Evolutionary conservation across 2,113 vertebrate genomes (phyloP).

Genomic region (Sitta europaea): DNA sequence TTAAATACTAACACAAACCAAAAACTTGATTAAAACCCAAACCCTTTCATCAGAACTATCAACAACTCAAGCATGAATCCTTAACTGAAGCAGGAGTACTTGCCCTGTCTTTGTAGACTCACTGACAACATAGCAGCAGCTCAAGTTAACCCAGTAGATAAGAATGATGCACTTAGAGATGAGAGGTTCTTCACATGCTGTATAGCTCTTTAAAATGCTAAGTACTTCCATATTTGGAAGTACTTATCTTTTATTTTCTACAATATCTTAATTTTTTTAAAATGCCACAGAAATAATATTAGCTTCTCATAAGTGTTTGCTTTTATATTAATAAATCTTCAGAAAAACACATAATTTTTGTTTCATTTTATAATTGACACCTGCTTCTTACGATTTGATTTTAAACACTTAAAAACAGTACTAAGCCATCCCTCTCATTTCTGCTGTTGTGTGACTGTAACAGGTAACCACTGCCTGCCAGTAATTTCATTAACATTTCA

Average conservation of each 20-base stretch:
- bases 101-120: neutral
- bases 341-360: neutral
- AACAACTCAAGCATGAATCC: neutral
- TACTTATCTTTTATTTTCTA: neutral
- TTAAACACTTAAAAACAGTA: neutral
- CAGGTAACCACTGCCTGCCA: neutral
- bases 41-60: neutral
- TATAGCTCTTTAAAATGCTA: constrained; percentile 15
- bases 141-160: neutral
- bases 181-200: constrained; percentile 27
- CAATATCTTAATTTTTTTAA: neutral
- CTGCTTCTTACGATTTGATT: neutral
- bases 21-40: neutral
- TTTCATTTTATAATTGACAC: constrained; percentile 6
- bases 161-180: neutral
- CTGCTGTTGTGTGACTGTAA: neutral
- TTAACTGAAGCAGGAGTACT: neutral
- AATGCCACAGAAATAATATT: neutral
- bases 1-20: neutral
- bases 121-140: neutral
- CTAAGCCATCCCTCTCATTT: neutral
- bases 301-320: neutral
- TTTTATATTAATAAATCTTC: constrained; percentile 35
- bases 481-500: neutral
- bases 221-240: neutral